Evolutionary conservation across 2,888 invertebrate genomes (phyloP), one percentile per base, ranked within the genome.

Genomic region (Eumerus sabulonum): DNA sequence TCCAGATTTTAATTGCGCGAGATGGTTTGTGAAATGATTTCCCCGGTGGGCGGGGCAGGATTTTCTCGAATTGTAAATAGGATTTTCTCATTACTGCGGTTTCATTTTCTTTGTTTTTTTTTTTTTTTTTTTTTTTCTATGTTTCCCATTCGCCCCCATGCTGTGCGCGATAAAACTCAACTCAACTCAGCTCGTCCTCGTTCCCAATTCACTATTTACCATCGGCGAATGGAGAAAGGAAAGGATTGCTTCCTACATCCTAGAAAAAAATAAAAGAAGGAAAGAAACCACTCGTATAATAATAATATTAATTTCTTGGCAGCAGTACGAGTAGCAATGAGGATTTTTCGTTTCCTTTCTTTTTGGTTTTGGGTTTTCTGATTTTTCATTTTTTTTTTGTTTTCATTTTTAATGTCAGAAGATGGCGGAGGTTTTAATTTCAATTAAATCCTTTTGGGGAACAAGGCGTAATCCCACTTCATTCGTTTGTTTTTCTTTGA

Each of bases 391-490:
- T 42, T 35, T 47, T 9, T 73, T 40, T 36, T 11, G 19, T 57
- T 76, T 18, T 5, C 40, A 17, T 54, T 73, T 54, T 74, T 79
- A 79, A 79, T 79, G 73, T 79, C 59, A 74, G 27, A 27, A 27
- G 27, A 27, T 27, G 27, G 27, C 27, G 27, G 27, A 27, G 27
- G 27, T 74, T 79, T 79, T 74, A 79, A 79, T 79, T 79, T 79
- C 73, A 74, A 77, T 79, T 79, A 67, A 79, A 79, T 74, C 79
- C 74, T 79, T 79, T 74, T 68, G 59, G 68, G 73, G 60, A 72
- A 64, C 59, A 64, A 44, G 45, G 11, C 64, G 45, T 74, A 79
- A 79, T 79, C 74, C 79, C 60, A 51, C 74, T 79, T 79, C 59
- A 74, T 59, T 79, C 74, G 74, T 79, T 79, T 79, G 79, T 74